Conservation (phyloP, 2,888 invertebrate species). For the Tenthredo notha region DNA sequence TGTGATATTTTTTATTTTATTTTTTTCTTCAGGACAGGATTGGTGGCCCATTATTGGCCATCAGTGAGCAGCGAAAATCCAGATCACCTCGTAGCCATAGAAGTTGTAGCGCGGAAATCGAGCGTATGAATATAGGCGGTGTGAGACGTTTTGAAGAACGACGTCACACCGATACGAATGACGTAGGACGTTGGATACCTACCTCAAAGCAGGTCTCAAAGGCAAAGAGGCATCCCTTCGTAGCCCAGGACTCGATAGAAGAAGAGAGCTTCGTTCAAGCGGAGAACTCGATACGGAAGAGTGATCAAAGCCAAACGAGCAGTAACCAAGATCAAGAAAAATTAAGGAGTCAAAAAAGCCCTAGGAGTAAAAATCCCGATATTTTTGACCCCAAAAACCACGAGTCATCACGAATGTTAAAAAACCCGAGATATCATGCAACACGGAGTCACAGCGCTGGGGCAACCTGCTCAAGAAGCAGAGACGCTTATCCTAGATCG, state of each 20-base stretch:
- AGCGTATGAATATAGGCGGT: conserved; percentile 70
- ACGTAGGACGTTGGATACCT: conserved; percentile 56
- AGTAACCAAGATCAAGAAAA: conserved; percentile 21
- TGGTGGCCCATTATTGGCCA: conserved; percentile 62
- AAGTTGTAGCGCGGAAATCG: conserved; percentile 73
- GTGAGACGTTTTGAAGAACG: conserved; percentile 71
- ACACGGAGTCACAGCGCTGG: conserved; percentile 65
- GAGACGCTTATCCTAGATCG: conserved; percentile 55
- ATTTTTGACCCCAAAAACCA: neutral
- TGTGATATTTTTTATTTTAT: too few relatives aligned
- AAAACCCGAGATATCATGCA: conserved; percentile 59
- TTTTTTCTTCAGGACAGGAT: conserved; percentile 64
- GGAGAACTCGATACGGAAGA: conserved; percentile 12
- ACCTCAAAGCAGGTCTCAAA: conserved; percentile 39
- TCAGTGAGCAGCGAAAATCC: conserved; percentile 70
- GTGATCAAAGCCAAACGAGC: conserved; percentile 10
- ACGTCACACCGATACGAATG: conserved; percentile 68
- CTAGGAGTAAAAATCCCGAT: conserved; percentile 51
- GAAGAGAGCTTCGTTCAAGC: conserved; percentile 23
- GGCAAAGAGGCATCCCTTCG: conserved; percentile 42
- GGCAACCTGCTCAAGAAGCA: conserved; percentile 58
- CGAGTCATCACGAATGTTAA: conserved; percentile 24
- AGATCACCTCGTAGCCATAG: conserved; percentile 71
- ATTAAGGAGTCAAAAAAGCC: conserved; percentile 54
- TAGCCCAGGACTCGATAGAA: conserved; percentile 45